Conservation (phyloP, 1,140 invertebrate species). For the Neelides sp. region DNA sequence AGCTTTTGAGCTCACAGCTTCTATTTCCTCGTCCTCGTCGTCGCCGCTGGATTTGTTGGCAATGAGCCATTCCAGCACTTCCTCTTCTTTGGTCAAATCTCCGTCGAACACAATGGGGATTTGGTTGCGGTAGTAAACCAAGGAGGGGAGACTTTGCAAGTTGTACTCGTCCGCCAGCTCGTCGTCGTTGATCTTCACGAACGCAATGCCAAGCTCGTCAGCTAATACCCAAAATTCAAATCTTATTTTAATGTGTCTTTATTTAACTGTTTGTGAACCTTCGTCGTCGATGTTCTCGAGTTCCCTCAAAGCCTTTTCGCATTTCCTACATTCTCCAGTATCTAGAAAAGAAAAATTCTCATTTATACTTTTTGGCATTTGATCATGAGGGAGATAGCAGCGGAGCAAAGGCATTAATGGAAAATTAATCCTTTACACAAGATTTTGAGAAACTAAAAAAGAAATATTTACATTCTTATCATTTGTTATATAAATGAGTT, state of each 20-base stretch:
- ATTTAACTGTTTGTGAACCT: constrained; percentile 33
- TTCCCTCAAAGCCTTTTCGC: constrained; percentile 49
- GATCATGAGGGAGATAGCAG: too few species aligned
- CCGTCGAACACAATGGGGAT: constrained; percentile 89
- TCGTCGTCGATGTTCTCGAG: constrained; percentile 84
- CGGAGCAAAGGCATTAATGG: too few species aligned
- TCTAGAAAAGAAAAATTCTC: too few species aligned
- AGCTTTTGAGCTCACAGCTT: constrained; percentile 79
- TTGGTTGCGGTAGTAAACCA: constrained; percentile 79
- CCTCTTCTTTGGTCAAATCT: constrained; percentile 77
- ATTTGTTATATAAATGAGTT: too few species aligned
- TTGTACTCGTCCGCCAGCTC: constrained; percentile 83
- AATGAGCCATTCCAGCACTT: constrained; percentile 84
- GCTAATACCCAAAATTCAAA: constrained; percentile 43
- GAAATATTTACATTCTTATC: too few species aligned
- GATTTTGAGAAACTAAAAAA: too few species aligned
- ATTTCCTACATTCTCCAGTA: constrained; percentile 83
- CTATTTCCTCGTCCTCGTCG: constrained; percentile 76
- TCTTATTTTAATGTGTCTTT: neutral
- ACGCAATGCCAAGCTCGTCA: constrained; percentile 85
- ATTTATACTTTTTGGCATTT: too few species aligned
- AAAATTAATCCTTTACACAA: too few species aligned
- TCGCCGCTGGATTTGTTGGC: constrained; percentile 82
- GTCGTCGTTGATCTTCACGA: constrained; percentile 88
- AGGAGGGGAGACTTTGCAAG: constrained; percentile 63